These are phyloP conservation scores for Anthophora plumipes DNA, from an alignment of 2,888 invertebrate species.

Conservation along the genomic window DNA sequence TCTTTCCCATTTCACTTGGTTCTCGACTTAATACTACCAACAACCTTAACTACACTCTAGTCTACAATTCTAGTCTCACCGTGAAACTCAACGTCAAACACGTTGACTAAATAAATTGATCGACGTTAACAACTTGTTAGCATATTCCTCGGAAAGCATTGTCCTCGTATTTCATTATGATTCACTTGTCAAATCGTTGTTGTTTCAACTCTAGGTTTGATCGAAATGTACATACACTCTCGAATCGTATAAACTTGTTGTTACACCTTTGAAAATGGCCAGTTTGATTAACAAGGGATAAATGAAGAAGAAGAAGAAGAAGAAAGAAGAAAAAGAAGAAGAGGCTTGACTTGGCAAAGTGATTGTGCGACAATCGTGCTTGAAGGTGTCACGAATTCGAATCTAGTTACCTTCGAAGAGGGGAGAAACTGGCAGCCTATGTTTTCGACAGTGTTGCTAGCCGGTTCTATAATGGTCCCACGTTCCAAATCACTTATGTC, in stretches of 20 bases:
- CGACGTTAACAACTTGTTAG: not conserved
- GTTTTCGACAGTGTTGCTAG: constrained; percentile 82
- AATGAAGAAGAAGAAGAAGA: not conserved
- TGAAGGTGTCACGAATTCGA: constrained; percentile 65
- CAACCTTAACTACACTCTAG: not conserved
- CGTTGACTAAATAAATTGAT: not conserved
- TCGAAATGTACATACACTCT: not conserved
- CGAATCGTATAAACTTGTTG: not conserved
- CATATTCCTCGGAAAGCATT: not conserved
- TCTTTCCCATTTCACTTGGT: not conserved
- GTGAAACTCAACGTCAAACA: not conserved
- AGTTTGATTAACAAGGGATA: not conserved
- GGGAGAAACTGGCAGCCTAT: constrained; percentile 67
- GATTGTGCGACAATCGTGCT: constrained; percentile 53
- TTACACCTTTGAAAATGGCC: not conserved
- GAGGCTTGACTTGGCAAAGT: constrained; percentile 47
- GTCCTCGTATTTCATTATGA: not conserved
- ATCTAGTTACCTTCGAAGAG: constrained; percentile 39
- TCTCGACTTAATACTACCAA: not conserved
- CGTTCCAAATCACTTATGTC: constrained; percentile 81
- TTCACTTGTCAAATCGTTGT: not conserved
- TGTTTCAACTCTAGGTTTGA: not conserved
- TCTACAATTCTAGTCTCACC: not conserved
- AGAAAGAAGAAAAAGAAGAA: constrained; percentile 7
- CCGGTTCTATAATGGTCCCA: constrained; percentile 82